Base-by-base conservation (phyloP, 2,888 invertebrate species). In the Dendrolimus pini region DNA sequence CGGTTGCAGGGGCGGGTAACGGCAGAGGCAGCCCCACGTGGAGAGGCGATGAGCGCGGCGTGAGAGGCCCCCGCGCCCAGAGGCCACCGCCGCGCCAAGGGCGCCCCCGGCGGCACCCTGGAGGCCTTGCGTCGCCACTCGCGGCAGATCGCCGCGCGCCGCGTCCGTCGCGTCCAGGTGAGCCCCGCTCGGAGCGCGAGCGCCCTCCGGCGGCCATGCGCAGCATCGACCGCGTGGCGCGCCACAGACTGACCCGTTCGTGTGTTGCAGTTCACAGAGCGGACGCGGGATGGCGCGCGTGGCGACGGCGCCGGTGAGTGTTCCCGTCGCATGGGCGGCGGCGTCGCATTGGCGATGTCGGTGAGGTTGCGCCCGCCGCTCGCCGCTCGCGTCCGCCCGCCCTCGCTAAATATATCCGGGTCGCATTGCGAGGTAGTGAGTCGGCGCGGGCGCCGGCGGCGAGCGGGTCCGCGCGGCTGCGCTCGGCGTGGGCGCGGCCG, bases 121-220 rank as follows among this genome's bases (percentile, higher is more conserved):
- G 95, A 96, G 95, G 94, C 95, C 86, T 92, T 96, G 92, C 93
- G 95, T 87, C 94, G 94, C 80, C 95, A 95, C 91, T 95, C 96
- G 91, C 94, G 95, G 93, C 95, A 95, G 91, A 95, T 96, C 89
- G 95, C 95, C 92, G 95, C 95, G 85, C 94, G 92, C 84, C 93
- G 93, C 92, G 93, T 93, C 83, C 93, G 95, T 91, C 95, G 95
- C 93, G 95, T 95, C 91, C 95, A 95, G 94, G 95, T 95, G 89
- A 88, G 92, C 72, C 73, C 73, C 74, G 57, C 53, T 47, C 41
- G 55, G 52, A 70, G 55, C 55, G 70, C 66, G 72, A 9, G 57
- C 55, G 47, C 47, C 47, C 47, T 47, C 74, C 67, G 13, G 55
- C 62, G 74, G 76, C 73, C 73, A 73, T 73, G 57, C 52, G 42